phyloP scores from a whole-genome alignment of 2,888 invertebrate species.

The Keiferia lycopersicella region DNA sequence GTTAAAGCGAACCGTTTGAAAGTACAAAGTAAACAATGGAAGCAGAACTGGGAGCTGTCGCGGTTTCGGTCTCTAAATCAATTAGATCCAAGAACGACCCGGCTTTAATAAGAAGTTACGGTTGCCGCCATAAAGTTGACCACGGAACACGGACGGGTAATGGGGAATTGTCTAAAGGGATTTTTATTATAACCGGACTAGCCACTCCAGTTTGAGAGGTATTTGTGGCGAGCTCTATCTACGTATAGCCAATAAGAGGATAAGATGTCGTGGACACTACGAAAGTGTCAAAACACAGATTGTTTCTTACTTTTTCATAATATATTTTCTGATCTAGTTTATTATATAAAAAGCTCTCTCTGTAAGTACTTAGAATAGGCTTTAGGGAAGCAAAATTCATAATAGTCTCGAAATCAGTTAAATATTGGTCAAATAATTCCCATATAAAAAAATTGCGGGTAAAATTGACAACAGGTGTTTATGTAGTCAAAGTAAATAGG shows the following conservation, averaged over 20 bases:
- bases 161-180: constrained; percentile 76
- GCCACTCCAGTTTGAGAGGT: constrained; percentile 61
- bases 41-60: constrained; percentile 46
- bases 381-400: too few relatives aligned
- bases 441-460: too few relatives aligned
- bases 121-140: constrained; percentile 71
- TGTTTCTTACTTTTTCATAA: neutral
- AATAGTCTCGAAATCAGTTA: too few relatives aligned
- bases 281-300: neutral
- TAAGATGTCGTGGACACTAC: constrained; percentile 37
- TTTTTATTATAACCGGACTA: constrained; percentile 71
- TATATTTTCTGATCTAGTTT: neutral
- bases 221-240: constrained; percentile 57
- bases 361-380: too few relatives aligned
- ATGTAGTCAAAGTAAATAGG: too few relatives aligned
- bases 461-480: too few relatives aligned
- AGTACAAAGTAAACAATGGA: constrained; percentile 36
- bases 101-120: constrained; percentile 77
- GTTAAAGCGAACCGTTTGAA: constrained; percentile 44
- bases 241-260: constrained; percentile 45
- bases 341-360: too few relatives aligned
- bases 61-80: constrained; percentile 70
- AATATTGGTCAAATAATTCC: too few relatives aligned
- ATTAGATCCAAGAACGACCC: constrained; percentile 53
- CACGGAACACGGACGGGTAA: constrained; percentile 67